Percentiles rank a stretch among this genome's conserved stretches.
Evolutionary conservation across 2,797 vertebrate species (phyloP).

Genomic region (Tympanoctomys barrerae): DNA sequence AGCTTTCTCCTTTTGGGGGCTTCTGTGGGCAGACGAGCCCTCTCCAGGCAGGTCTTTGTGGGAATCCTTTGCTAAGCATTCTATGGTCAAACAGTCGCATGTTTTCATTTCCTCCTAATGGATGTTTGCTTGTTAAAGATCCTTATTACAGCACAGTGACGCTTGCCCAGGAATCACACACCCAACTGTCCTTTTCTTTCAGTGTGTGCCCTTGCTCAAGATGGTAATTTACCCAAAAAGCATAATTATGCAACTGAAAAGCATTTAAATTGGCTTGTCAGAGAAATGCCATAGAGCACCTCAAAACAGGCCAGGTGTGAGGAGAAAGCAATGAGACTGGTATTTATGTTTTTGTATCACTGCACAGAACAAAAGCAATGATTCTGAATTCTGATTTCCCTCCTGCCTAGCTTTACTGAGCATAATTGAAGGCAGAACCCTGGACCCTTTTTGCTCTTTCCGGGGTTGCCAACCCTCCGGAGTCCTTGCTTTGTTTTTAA

Average conservation of each 20-base stretch:
- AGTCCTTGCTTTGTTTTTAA: background rate
- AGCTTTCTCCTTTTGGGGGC: background rate
- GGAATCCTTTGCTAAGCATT: constrained; percentile 8
- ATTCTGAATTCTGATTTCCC: constrained; percentile 55
- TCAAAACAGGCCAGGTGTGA: constrained; percentile 71
- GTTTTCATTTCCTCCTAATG: constrained; percentile 41
- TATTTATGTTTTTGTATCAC: constrained; percentile 47
- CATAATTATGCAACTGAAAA: constrained; percentile 73
- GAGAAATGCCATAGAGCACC: constrained; percentile 5
- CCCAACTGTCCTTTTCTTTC: background rate
- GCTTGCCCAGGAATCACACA: background rate
- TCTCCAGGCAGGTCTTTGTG: constrained; percentile 21
- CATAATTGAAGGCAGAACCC: constrained; percentile 35
- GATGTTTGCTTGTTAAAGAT: constrained; percentile 47
- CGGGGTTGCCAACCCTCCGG: background rate
- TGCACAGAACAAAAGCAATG: constrained; percentile 51
- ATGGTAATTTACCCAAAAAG: constrained; percentile 66
- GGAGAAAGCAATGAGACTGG: constrained; percentile 44
- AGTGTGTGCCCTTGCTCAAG: constrained; percentile 41
- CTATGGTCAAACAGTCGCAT: background rate
- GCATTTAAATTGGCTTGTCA: constrained; percentile 66
- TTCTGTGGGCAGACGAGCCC: background rate
- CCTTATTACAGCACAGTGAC: background rate
- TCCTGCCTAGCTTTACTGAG: background rate
- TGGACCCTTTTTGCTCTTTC: background rate